phyloP scores from a whole-genome alignment of 2,888 invertebrate species.

The Athripsodes cinereus region DNA sequence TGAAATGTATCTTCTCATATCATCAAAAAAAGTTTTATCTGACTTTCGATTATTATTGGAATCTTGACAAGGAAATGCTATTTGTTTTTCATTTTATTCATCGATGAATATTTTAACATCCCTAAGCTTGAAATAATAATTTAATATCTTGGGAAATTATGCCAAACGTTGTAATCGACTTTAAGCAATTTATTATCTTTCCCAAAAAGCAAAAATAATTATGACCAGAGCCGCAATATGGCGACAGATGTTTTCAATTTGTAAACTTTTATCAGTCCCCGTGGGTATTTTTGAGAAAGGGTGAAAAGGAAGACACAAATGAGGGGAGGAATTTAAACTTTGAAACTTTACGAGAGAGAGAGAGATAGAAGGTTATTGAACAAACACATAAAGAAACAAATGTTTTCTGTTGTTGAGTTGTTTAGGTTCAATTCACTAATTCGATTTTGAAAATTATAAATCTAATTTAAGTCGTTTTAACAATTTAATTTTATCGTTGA shows the following conservation, averaged over 20 bases:
- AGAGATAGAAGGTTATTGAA: too few species aligned
- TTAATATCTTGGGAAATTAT: slow-evolving; percentile 7
- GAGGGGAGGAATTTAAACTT: not conserved
- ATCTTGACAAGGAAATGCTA: too few species aligned
- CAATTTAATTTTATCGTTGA: not conserved
- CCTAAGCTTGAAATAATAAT: not conserved
- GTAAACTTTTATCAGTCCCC: slow-evolving; percentile 27
- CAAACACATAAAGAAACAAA: too few species aligned
- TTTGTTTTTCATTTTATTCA: too few species aligned
- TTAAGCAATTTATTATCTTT: slow-evolving; percentile 26
- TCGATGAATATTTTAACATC: not conserved
- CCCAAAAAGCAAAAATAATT: slow-evolving; percentile 27
- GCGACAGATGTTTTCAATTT: slow-evolving; percentile 28
- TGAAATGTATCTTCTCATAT: too few species aligned
- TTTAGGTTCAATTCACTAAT: slow-evolving; percentile 1
- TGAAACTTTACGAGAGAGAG: not conserved
- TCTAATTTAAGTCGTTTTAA: not conserved
- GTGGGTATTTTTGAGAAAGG: not conserved
- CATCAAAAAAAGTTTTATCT: too few species aligned
- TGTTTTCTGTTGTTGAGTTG: too few species aligned
- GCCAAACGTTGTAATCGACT: slow-evolving; percentile 19
- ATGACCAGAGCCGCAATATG: slow-evolving; percentile 28
- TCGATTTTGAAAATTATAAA: slow-evolving; percentile 3
- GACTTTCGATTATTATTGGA: too few species aligned
- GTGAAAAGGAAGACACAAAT: not conserved